Percentiles rank a stretch among this genome's conserved stretches.
Conservation (phyloP, 1,140 invertebrate species). For the Drosophila leontia region DNA sequence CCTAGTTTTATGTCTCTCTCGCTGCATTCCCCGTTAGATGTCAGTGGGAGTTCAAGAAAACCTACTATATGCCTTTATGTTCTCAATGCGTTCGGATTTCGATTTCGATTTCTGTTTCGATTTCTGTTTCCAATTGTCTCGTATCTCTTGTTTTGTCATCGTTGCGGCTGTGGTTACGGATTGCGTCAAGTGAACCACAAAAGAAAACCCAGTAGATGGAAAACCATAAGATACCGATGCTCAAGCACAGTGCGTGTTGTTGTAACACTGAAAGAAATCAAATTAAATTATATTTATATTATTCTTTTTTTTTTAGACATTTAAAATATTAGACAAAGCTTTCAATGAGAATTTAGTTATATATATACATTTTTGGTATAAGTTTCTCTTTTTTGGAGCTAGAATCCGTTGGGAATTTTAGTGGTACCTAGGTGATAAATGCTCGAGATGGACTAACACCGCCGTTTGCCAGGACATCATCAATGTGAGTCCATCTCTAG, state of each 20-base stretch:
- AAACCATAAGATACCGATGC: slow-evolving; percentile 35
- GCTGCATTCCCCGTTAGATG: slow-evolving; percentile 18
- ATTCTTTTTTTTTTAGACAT: neutral
- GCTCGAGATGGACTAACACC: too few relatives aligned
- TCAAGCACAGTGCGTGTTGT: slow-evolving; percentile 17
- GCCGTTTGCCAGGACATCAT: too few relatives aligned
- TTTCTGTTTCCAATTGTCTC: slow-evolving; percentile 25
- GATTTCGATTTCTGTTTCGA: slow-evolving; percentile 21
- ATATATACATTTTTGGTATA: too few relatives aligned
- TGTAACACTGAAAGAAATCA: slow-evolving; percentile 5
- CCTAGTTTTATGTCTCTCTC: slow-evolving; percentile 17
- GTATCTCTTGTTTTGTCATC: slow-evolving; percentile 58
- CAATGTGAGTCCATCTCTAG: neutral
- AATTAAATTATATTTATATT: neutral
- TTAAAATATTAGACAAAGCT: neutral
- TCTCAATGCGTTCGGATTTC: slow-evolving; percentile 63
- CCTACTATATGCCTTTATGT: slow-evolving; percentile 8
- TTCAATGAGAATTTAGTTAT: neutral
- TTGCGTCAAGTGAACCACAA: slow-evolving; percentile 71
- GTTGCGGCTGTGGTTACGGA: slow-evolving; percentile 62
- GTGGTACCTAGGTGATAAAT: too few relatives aligned
- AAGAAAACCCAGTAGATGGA: slow-evolving; percentile 23
- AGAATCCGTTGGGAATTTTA: too few relatives aligned
- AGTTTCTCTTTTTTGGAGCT: too few relatives aligned
- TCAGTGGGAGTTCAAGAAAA: slow-evolving; percentile 35